Evolutionary conservation across 2,888 invertebrate species (phyloP), one percentile per base, ranked within the genome.

Genomic region (Timandra comae): DNA sequence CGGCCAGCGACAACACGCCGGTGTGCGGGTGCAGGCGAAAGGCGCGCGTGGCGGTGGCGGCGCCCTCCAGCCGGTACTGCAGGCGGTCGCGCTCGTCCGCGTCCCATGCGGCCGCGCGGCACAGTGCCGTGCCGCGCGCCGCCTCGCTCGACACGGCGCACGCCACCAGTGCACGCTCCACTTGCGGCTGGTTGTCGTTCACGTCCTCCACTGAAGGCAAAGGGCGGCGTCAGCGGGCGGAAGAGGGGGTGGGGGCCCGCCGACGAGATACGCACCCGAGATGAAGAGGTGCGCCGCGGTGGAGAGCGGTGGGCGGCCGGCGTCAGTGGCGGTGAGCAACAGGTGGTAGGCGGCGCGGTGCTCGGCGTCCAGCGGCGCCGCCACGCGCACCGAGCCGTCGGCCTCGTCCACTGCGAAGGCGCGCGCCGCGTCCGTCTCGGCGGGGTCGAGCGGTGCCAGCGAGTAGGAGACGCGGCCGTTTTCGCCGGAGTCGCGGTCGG

Each of bases 111-210:
- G 91, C 91, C 7, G 95, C 93, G 57, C 95, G 91, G 13, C 94
- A 94, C 25, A 98, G 93, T 64, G 95, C 94, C 75, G 95, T 94
- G 40, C 95, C 96, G 40, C 96, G 88, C 58, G 90, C 89, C 23
- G 95, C 96, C 68, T 93, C 92, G 52, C 92, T 90, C 22, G 95
- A 95, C 35, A 97, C 86, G 30, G 88, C 88, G 65, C 93, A 93
- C 32, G 90, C 88, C 71, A 96, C 93, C 13, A 94, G 91, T 9
- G 89, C 87, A 58, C 94, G 93, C 66, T 95, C 94, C 79, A 96
- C 92, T 61, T 90, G 90, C 12, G 97, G 97, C 29, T 94, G 89
- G 68, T 94, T 95, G 81, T 98, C 97, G 78, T 97, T 97, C 81
- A 95, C 91, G 80, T 97, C 97, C 45, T 91, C 84, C 40, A 97